Evolutionary conservation across 2,797 vertebrate species (phyloP).

Genomic region (Xiphophorus birchmanni): DNA sequence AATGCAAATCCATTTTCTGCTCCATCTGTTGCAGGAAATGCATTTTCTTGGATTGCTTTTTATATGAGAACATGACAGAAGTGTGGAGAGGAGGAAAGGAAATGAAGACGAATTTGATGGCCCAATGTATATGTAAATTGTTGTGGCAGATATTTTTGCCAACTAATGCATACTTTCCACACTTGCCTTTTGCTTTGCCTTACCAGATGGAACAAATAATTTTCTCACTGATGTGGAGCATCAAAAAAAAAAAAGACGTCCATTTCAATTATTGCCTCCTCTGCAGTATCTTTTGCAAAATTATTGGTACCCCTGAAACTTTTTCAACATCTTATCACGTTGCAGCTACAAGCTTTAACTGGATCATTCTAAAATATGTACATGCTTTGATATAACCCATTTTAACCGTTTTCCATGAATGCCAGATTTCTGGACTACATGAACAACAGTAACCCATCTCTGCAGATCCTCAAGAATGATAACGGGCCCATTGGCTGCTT

Average conservation of each 20-base stretch:
- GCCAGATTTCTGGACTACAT: background rate
- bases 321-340: background rate
- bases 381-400: background rate
- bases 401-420: background rate
- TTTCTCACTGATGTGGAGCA: conserved; percentile 27
- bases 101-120: conserved; percentile 35
- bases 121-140: conserved; percentile 62
- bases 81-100: conserved; percentile 22
- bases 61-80: conserved; percentile 40
- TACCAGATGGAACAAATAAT: conserved; percentile 39
- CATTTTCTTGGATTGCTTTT: conserved; percentile 64
- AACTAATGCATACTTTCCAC: conserved; percentile 51
- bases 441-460: background rate
- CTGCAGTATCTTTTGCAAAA: background rate
- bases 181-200: conserved; percentile 25
- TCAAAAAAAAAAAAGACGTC: conserved; percentile 45
- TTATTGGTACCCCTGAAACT: background rate
- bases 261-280: background rate
- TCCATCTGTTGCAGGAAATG: conserved; percentile 68
- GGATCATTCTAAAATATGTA: background rate
- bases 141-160: conserved; percentile 53
- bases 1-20: conserved; percentile 71
- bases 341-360: background rate
- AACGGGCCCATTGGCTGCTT: background rate
- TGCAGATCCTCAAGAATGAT: background rate